These are phyloP conservation scores for Oncorhynchus nerka DNA, from an alignment of 2,113 vertebrate species.

Conservation along the genomic window DNA sequence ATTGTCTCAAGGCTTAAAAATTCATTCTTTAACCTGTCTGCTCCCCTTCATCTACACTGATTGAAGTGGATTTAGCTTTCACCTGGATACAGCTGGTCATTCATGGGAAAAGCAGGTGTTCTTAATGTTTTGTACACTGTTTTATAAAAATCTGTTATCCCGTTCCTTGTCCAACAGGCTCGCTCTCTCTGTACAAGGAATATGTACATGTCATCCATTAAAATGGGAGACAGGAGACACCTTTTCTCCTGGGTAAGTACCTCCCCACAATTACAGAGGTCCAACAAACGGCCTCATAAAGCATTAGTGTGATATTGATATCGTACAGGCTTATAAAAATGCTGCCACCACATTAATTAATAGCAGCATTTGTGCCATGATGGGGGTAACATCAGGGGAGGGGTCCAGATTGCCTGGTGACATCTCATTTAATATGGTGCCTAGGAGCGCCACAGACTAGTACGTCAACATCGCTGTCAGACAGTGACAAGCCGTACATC, in stretches of 20 bases:
- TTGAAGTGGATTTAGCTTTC: too few species aligned
- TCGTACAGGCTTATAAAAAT: constrained; percentile 42
- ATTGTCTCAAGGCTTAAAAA: too few species aligned
- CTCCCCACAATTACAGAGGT: constrained; percentile 25
- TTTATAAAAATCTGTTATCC: neutral
- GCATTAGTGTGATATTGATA: constrained; percentile 42
- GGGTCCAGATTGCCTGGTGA: constrained; percentile 33
- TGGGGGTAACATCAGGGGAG: constrained; percentile 13
- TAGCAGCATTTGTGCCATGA: constrained; percentile 29
- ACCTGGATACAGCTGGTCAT: too few species aligned
- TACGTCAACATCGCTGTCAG: constrained; percentile 39
- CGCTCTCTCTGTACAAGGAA: neutral
- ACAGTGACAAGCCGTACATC: constrained; percentile 51
- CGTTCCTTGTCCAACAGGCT: neutral
- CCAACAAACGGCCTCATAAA: constrained; percentile 43
- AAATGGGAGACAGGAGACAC: constrained; percentile 13
- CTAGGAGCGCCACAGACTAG: constrained; percentile 16
- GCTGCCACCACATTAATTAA: constrained; percentile 51
- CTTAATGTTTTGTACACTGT: neutral
- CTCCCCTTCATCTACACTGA: too few species aligned
- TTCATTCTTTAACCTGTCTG: too few species aligned
- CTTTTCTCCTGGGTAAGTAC: constrained; percentile 3
- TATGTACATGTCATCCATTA: constrained; percentile 6
- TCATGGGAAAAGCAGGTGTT: too few species aligned
- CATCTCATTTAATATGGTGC: constrained; percentile 51